These are phyloP conservation scores for Napeogenes inachia DNA, from an alignment of 2,888 invertebrate genomes.

Conservation along the genomic window DNA sequence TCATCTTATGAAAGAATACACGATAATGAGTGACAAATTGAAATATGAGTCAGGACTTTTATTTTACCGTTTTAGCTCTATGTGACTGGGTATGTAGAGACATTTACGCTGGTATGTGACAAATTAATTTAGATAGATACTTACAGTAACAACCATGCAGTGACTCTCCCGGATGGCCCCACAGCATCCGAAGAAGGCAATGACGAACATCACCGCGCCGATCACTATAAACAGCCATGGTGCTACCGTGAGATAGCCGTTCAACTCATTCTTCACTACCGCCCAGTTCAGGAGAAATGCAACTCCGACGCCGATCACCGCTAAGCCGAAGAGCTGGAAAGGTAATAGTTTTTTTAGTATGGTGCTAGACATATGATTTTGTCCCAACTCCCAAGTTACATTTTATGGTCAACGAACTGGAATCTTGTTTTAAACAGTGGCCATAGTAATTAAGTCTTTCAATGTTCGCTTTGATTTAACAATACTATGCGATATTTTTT, in stretches of 20 bases:
- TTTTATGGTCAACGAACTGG: too few species aligned
- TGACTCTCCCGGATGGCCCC: conserved; percentile 93
- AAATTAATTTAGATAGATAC: conserved; percentile 37
- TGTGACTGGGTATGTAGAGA: too few species aligned
- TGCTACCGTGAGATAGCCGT: conserved; percentile 71
- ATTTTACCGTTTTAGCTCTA: too few species aligned
- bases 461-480: too few species aligned
- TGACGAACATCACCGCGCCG: conserved; percentile 84
- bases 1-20: too few species aligned
- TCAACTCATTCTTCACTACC: conserved; percentile 63
- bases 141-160: conserved; percentile 90
- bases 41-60: too few species aligned
- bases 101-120: not conserved
- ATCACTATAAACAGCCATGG: conserved; percentile 82
- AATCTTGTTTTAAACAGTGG: not conserved
- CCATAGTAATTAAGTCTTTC: not conserved
- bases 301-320: conserved; percentile 81
- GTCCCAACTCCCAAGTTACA: too few species aligned
- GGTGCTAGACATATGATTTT: not conserved
- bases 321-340: conserved; percentile 83
- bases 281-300: conserved; percentile 79
- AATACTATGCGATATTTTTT: too few species aligned
- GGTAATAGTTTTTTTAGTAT: conserved; percentile 31
- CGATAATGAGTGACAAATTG: too few species aligned
- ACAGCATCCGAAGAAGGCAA: conserved; percentile 94